A percentile compares a stretch with the other conserved stretches of the same genome.
Evolutionary conservation across 2,888 invertebrate species (phyloP).

Genomic region (Dasysyrphus albostriatus): DNA sequence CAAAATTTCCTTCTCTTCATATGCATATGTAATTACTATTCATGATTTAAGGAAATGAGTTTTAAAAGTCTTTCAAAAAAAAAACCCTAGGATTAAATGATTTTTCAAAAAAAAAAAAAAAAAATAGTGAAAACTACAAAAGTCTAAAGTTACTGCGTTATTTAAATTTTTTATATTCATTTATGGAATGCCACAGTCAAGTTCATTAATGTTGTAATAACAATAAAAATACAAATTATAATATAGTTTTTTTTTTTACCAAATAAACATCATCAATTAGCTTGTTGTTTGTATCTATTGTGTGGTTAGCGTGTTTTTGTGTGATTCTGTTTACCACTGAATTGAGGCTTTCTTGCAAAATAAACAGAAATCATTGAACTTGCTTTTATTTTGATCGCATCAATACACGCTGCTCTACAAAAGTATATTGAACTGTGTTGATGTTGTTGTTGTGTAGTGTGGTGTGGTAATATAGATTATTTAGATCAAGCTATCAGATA

Average conservation of each 20-base stretch:
- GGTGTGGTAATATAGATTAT: constrained; percentile 45
- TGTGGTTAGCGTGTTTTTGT: constrained; percentile 39
- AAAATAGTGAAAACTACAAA: not conserved
- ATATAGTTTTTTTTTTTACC: not conserved
- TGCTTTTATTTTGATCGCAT: constrained; percentile 41
- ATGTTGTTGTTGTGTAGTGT: too few species aligned
- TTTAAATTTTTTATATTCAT: not conserved
- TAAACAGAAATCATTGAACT: constrained; percentile 70
- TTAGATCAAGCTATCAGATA: constrained; percentile 53
- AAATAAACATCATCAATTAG: constrained; percentile 52
- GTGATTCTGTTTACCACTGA: constrained; percentile 1
- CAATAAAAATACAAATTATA: constrained; percentile 10
- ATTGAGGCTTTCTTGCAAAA: not conserved
- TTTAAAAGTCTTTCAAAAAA: not conserved
- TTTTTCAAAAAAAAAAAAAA: constrained; percentile 28
- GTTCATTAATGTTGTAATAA: constrained; percentile 67
- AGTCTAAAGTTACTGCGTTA: constrained; percentile 1
- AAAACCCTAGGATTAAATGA: not conserved
- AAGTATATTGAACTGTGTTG: constrained; percentile 56
- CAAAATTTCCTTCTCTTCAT: constrained; percentile 27
- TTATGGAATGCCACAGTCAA: constrained; percentile 55
- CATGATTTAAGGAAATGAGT: too few species aligned
- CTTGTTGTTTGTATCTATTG: not conserved
- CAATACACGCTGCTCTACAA: not conserved
- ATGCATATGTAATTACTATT: not conserved